Evolutionary conservation across 2,113 vertebrate species (phyloP).

Genomic region (Mobula hypostoma): DNA sequence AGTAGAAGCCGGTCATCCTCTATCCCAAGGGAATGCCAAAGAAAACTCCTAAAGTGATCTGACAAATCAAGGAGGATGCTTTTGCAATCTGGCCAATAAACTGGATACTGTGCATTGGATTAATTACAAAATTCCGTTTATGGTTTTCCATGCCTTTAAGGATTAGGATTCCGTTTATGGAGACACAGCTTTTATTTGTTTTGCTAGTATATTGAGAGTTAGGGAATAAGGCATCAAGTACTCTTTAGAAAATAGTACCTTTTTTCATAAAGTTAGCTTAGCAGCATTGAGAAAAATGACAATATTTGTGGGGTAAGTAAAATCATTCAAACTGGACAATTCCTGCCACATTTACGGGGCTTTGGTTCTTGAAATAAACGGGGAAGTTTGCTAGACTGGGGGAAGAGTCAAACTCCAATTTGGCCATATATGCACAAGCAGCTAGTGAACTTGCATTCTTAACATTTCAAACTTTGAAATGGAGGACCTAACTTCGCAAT

Average conservation of each 20-base stretch:
- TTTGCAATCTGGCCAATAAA: not conserved
- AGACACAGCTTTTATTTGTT: too few species aligned
- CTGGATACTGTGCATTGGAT: not conserved
- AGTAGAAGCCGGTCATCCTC: too few species aligned
- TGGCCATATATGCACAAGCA: not conserved
- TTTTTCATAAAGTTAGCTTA: not conserved
- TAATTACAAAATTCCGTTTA: not conserved
- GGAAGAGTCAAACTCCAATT: too few species aligned
- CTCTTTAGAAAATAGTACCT: not conserved
- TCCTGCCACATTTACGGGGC: not conserved
- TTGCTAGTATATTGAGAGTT: too few species aligned
- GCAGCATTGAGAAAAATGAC: not conserved
- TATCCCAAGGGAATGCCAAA: too few species aligned
- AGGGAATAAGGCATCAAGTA: too few species aligned
- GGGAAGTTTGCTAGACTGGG: not conserved
- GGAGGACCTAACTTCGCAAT: not conserved
- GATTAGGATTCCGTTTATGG: not conserved
- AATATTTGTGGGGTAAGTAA: not conserved
- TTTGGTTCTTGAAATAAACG: not conserved
- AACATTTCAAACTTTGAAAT: not conserved
- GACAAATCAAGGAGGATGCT: too few species aligned
- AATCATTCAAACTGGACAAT: not conserved
- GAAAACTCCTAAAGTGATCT: too few species aligned
- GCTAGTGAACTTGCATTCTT: not conserved
- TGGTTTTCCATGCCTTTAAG: not conserved